phyloP scores from a whole-genome alignment of 2,113 vertebrate species.

The Melozone crissalis region DNA sequence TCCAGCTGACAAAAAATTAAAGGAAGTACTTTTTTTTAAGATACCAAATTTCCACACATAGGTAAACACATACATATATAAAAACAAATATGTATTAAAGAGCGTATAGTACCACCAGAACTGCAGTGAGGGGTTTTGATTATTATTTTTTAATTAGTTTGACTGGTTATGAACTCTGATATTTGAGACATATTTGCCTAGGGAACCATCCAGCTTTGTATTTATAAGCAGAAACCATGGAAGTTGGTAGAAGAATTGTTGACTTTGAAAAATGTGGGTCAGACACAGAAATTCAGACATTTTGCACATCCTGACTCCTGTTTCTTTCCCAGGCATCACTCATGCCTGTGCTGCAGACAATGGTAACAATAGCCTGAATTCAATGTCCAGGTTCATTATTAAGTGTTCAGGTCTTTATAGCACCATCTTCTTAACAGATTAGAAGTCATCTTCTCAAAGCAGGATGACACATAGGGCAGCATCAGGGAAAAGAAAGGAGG shows the following conservation, averaged over 20 bases:
- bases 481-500: slow-evolving; percentile 40
- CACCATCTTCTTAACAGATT: slow-evolving; percentile 50
- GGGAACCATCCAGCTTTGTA: neutral
- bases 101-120: neutral
- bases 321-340: slow-evolving; percentile 10
- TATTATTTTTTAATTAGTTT: neutral
- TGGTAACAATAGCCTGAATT: slow-evolving; percentile 49
- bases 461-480: slow-evolving; percentile 40
- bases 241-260: neutral
- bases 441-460: slow-evolving; percentile 61
- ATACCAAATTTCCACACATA: neutral
- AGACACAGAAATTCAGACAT: slow-evolving; percentile 34
- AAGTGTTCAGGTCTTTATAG: slow-evolving; percentile 44
- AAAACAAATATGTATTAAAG: neutral
- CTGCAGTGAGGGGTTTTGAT: fast-evolving
- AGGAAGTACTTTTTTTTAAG: neutral
- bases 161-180: neutral
- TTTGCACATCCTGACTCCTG: neutral
- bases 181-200: neutral
- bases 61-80: no score
- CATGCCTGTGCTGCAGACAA: slow-evolving; percentile 27
- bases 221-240: neutral
- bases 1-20: neutral
- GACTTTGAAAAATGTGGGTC: slow-evolving; percentile 55
- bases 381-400: slow-evolving; percentile 40